Evolutionary conservation across 2,113 vertebrate species (phyloP).

Genomic region (Casuarius casuarius): DNA sequence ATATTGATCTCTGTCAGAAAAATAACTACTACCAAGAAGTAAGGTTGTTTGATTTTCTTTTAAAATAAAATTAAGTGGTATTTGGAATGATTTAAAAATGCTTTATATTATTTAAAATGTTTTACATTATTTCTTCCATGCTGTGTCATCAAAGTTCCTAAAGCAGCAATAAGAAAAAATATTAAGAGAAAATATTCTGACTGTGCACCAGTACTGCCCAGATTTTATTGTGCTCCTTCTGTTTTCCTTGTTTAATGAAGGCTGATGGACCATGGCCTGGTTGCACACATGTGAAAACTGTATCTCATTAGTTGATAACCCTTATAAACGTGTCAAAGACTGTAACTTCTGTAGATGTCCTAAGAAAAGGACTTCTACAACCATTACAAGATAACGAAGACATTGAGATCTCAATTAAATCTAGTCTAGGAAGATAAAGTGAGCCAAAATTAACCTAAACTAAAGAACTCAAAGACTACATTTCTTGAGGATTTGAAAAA

Average conservation of each 20-base stretch:
- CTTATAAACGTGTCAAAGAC: not conserved
- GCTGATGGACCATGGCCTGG: not conserved
- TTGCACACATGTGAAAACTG: not conserved
- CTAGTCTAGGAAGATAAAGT: constrained; percentile 27
- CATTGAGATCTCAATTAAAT: constrained; percentile 1
- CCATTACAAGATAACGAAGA: constrained; percentile 37
- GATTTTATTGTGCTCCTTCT: not conserved
- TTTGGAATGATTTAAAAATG: not conserved
- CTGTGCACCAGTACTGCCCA: not conserved
- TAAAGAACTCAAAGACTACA: constrained; percentile 3
- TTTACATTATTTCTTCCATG: not conserved
- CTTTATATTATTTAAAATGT: not conserved
- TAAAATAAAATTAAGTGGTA: not conserved
- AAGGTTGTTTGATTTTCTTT: not conserved
- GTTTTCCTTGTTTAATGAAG: constrained; percentile 1
- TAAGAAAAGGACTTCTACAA: constrained; percentile 8
- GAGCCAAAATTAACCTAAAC: constrained; percentile 16
- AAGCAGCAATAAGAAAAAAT: not conserved
- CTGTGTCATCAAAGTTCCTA: not conserved
- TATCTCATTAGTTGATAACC: constrained; percentile 19
- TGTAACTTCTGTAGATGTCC: not conserved
- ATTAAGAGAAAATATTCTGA: not conserved
- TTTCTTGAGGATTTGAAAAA: constrained; percentile 24
- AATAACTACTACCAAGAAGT: not conserved
- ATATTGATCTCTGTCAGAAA: not conserved